Percentiles rank a stretch among this genome's conserved stretches.
phyloP scores from a whole-genome alignment of 2,797 vertebrate genomes.

The Coilia nasus region DNA sequence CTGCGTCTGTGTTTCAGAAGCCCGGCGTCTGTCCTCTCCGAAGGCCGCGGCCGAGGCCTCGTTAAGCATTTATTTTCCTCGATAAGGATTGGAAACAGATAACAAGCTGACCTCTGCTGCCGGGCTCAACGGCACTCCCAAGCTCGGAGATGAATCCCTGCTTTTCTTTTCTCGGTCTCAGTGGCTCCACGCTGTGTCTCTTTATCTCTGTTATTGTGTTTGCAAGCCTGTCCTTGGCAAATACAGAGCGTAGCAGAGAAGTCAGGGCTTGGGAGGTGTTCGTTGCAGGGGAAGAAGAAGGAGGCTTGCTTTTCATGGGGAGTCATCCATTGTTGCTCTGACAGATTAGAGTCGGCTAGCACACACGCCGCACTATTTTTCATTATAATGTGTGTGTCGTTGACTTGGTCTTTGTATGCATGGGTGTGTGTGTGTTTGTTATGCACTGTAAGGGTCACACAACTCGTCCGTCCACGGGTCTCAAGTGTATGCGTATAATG shows the following conservation, averaged over 20 bases:
- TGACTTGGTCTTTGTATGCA: conserved; percentile 3
- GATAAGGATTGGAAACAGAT: conserved; percentile 71
- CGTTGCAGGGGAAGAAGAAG: conserved; percentile 50
- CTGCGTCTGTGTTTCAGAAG: conserved; percentile 46
- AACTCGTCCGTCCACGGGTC: neutral
- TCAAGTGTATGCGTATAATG: neutral
- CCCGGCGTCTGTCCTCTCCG: conserved; percentile 38
- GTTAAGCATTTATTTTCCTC: conserved; percentile 59
- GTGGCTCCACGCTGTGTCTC: conserved; percentile 44
- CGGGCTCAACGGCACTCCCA: conserved; percentile 53
- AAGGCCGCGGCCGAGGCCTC: conserved; percentile 37
- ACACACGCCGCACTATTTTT: neutral
- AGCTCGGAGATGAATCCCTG: conserved; percentile 62
- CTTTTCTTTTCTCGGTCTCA: too few relatives aligned
- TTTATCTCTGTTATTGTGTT: too few relatives aligned
- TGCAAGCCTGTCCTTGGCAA: too few relatives aligned
- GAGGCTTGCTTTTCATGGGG: neutral
- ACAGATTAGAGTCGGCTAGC: neutral
- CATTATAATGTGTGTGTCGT: neutral
- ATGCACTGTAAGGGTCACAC: neutral
- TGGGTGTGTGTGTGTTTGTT: conserved; percentile 27
- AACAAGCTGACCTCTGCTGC: conserved; percentile 59
- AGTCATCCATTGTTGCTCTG: neutral
- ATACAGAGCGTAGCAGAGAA: neutral
- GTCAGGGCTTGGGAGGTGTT: conserved; percentile 12